Percentiles rank a stretch among this genome's conserved stretches.
phyloP scores from a whole-genome alignment of 2,888 invertebrate species.

The Pardosa pseudoannulata region DNA sequence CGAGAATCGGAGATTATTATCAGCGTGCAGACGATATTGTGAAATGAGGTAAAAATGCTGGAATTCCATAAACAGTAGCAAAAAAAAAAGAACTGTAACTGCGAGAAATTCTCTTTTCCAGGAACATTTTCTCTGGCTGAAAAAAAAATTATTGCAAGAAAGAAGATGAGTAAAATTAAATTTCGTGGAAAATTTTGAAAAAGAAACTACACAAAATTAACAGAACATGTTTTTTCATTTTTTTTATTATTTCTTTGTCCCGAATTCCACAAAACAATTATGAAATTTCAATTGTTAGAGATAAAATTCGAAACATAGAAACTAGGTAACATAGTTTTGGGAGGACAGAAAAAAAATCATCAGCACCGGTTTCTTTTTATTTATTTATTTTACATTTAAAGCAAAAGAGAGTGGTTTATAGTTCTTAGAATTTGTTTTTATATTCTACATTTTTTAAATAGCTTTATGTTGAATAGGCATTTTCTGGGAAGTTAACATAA shows the following conservation, averaged over 20 bases:
- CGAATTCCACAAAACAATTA: not conserved
- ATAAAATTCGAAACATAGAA: not conserved
- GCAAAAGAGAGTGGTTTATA: too few relatives aligned
- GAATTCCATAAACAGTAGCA: slow-evolving; percentile 36
- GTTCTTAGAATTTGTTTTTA: too few relatives aligned
- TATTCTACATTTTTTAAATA: too few relatives aligned
- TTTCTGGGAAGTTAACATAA: too few relatives aligned
- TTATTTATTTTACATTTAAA: too few relatives aligned
- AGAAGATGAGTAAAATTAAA: not conserved
- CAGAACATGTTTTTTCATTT: not conserved
- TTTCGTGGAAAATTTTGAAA: not conserved
- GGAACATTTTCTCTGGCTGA: not conserved
- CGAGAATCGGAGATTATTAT: slow-evolving; percentile 16
- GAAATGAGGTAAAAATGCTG: slow-evolving; percentile 13
- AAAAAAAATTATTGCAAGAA: not conserved
- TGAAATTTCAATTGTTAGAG: not conserved
- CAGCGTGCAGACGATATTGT: slow-evolving; percentile 17
- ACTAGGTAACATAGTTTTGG: not conserved
- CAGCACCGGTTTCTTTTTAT: too few relatives aligned
- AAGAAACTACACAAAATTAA: not conserved
- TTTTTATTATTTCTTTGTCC: not conserved
- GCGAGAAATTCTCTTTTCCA: not conserved
- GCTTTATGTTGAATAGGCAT: too few relatives aligned
- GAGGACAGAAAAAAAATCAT: not conserved
- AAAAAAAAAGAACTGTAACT: not conserved